Evolutionary conservation across 2,888 invertebrate species (phyloP), one percentile per base, ranked within the genome.

Genomic region (Tribolium freemani): DNA sequence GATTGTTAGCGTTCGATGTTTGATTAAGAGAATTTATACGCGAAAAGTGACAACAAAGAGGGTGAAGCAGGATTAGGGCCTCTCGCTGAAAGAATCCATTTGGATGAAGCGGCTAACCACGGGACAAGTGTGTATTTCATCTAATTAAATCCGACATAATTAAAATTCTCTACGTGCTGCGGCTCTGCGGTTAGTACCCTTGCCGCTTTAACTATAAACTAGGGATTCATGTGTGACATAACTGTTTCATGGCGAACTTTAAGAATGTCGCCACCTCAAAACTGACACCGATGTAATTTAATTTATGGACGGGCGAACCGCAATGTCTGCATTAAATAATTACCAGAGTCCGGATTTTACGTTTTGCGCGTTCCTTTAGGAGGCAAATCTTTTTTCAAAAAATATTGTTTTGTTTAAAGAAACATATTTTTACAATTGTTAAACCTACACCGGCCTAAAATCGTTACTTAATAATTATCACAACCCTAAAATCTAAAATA

Each of bases 61-160:
- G 6, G 38, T 20, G 56, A 38, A 21, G 60, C 38, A 10, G 64
- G 63, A 64, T 31, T 9, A 16, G 38, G 16, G 50, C 26, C 30
- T 61, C 26, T 48, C 9, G 20, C 45, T 10, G 53, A 53, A 56
- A 46, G 46, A 66, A 45, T 56, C 66, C 56, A 10, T 13, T 56
- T 3, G 68, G 57, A 67, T 48, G 6, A 38, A 13, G 53, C 66
- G 66, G 53, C 26, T 53, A 54, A 66, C 66, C 66, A 57, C 67
- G 48, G 66, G 54, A 53, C 69, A 54, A 69, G 69, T 69, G 69
- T 69, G 46, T 61, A 61, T 53, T 69, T 69, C 61, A 56, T 69
- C 61, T 69, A 69, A 69, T 69, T 69, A 78, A 80, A 78, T 77
- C 76, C 75, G 74, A 74, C 76, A 76, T 78, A 80, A 80, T 80